Evolutionary conservation across 2,888 invertebrate genomes (phyloP).

Genomic region (Torymus tubicola): DNA sequence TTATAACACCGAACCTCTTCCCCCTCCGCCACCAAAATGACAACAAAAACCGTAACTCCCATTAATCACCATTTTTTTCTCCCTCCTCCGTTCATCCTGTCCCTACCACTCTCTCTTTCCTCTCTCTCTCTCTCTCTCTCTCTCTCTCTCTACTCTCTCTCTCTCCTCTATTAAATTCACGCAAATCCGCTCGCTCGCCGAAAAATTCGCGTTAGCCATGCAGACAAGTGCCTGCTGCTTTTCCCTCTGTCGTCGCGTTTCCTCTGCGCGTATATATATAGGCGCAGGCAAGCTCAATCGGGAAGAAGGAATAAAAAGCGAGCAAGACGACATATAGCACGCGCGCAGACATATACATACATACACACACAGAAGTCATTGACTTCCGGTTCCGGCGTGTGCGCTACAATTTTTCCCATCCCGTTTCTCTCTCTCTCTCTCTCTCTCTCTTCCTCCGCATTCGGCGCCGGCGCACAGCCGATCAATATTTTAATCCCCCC

Average conservation of each 20-base stretch:
- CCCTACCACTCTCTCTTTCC: no score
- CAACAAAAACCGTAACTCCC: no score
- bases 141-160: no score
- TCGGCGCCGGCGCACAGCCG: conserved; percentile 64
- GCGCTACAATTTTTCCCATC: conserved; percentile 56
- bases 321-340: no score
- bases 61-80: no score
- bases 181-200: no score
- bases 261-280: no score
- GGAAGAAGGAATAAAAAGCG: conserved; percentile 35
- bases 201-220: conserved; percentile 17
- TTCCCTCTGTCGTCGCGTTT: background rate
- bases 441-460: conserved; percentile 58
- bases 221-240: conserved; percentile 37
- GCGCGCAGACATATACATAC: no score
- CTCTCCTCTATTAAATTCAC: no score
- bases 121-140: no score
- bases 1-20: background rate
- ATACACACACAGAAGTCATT: conserved; percentile 59
- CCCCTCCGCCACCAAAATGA: background rate
- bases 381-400: conserved; percentile 60
- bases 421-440: no score
- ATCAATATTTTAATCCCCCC: conserved; percentile 76
- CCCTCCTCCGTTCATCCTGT: no score
- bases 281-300: conserved; percentile 32